phyloP scores from a whole-genome alignment of 2,113 vertebrate genomes.

The Agapornis roseicollis region DNA sequence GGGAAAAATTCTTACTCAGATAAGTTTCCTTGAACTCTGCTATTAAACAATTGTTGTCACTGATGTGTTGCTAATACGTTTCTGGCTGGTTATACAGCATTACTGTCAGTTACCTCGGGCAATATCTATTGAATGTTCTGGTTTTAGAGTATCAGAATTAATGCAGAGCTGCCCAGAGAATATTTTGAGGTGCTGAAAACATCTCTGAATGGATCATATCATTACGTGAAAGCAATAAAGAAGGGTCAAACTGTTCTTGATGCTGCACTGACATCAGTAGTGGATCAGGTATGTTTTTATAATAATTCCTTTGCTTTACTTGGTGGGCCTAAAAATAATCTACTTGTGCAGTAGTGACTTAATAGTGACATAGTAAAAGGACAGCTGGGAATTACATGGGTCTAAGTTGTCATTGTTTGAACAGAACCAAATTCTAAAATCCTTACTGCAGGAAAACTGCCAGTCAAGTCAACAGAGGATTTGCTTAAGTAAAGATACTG shows the following conservation, averaged over 20 bases:
- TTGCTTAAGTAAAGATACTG: neutral
- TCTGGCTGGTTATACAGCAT: neutral
- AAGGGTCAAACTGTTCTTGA: slow-evolving; percentile 83
- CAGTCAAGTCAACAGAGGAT: neutral
- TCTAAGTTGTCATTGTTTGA: neutral
- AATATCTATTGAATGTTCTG: neutral
- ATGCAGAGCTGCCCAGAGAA: slow-evolving; percentile 75
- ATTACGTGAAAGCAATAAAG: slow-evolving; percentile 79
- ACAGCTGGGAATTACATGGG: neutral
- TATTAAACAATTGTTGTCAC: neutral
- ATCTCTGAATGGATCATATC: slow-evolving; percentile 89
- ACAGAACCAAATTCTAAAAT: neutral
- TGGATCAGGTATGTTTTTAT: slow-evolving; percentile 81
- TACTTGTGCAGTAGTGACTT: neutral
- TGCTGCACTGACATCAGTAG: slow-evolving; percentile 82
- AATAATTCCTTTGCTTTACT: neutral
- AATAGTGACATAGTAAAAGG: neutral
- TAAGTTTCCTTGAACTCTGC: neutral
- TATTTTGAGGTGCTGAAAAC: slow-evolving; percentile 86
- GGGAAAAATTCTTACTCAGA: neutral
- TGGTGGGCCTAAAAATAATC: neutral
- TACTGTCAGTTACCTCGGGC: neutral
- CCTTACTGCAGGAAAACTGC: neutral
- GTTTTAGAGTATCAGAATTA: slow-evolving; percentile 87
- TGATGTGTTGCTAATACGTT: neutral